These are phyloP conservation scores for Gymnopithys bicolor DNA, from an alignment of 2,797 vertebrate species.

Conservation along the genomic window DNA sequence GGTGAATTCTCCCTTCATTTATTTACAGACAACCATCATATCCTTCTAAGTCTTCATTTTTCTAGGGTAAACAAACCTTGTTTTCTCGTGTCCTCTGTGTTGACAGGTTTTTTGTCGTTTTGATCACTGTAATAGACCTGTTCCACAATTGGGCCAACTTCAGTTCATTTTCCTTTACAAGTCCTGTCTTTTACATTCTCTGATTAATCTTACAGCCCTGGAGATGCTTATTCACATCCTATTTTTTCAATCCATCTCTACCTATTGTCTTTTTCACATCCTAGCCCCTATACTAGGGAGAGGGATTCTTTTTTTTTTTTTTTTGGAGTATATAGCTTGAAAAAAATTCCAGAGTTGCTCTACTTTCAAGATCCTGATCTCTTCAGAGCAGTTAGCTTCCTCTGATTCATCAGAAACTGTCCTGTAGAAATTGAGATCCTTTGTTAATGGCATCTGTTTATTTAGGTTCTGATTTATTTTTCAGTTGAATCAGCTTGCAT, in stretches of 20 bases:
- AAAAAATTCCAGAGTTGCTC: not conserved
- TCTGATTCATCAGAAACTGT: not conserved
- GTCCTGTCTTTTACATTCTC: not conserved
- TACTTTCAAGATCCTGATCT: not conserved
- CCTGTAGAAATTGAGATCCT: not conserved
- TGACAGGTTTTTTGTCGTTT: not conserved
- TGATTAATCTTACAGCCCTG: not conserved
- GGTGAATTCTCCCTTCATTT: constrained; percentile 12
- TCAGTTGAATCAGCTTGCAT: not conserved
- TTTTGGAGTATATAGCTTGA: not conserved
- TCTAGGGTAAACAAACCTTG: not conserved
- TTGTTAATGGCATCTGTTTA: not conserved
- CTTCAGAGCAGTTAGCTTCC: not conserved
- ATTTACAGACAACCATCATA: constrained; percentile 4
- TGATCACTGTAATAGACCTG: not conserved
- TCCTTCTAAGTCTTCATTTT: constrained; percentile 14
- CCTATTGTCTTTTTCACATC: not conserved
- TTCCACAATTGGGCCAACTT: not conserved
- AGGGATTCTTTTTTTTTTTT: not conserved
- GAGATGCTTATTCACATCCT: not conserved
- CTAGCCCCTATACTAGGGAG: not conserved
- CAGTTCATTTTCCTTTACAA: not conserved
- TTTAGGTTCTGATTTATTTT: not conserved
- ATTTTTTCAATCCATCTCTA: not conserved
- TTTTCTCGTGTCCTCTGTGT: not conserved